A percentile compares a stretch with the other conserved stretches of the same genome.
These are phyloP conservation scores for Malurus leucopterus DNA, from an alignment of 2,797 vertebrate species.

Conservation along the genomic window DNA sequence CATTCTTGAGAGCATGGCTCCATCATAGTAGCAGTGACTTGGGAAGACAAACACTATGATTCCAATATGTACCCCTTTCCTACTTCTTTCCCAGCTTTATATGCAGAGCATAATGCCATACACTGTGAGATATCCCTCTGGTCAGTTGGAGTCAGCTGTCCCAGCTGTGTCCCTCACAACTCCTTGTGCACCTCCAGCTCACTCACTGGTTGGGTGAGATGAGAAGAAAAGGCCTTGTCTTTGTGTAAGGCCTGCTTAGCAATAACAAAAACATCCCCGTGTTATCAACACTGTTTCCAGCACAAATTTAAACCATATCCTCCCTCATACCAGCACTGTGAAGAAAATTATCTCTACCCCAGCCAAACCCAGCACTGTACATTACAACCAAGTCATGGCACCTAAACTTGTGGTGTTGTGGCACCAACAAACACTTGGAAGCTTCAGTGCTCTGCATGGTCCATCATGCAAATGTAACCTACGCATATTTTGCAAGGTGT, in stretches of 20 bases:
- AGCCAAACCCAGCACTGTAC: background rate
- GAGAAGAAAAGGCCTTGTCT: background rate
- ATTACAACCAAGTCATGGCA: accelerated
- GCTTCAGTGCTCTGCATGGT: background rate
- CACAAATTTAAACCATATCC: background rate
- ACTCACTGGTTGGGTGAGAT: background rate
- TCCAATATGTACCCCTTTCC: background rate
- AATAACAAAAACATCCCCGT: background rate
- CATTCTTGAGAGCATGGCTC: background rate
- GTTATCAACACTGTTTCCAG: background rate
- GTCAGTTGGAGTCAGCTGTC: background rate
- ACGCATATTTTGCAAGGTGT: background rate
- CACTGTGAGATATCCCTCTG: background rate
- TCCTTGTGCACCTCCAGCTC: background rate
- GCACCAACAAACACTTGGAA: background rate
- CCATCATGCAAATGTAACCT: background rate
- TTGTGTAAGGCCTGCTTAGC: background rate
- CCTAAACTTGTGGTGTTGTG: background rate
- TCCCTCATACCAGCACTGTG: background rate
- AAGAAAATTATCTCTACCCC: background rate
- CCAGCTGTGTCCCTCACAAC: background rate
- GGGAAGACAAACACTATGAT: background rate
- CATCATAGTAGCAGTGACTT: too few species aligned
- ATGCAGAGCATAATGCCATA: background rate
- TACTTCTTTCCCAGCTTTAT: background rate